Conservation (phyloP, 2,113 vertebrate species). For the Cyprinus carpio region DNA sequence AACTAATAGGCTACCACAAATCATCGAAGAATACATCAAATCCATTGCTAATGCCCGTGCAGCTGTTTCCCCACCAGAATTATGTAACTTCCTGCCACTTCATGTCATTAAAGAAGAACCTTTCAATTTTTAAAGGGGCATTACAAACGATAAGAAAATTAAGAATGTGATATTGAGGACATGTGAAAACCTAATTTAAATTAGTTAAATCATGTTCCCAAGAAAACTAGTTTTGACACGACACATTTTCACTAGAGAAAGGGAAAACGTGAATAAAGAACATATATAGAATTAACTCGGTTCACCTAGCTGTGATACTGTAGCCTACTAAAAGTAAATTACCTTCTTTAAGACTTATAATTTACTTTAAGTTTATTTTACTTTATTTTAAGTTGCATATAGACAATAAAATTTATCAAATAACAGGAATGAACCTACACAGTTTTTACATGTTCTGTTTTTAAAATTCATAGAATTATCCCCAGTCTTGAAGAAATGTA, state of each 20-base stretch:
- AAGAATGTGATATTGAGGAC: not conserved
- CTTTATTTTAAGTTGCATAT: not conserved
- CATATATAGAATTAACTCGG: not conserved
- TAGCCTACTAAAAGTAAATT: too few relatives aligned
- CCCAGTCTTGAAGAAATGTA: not conserved
- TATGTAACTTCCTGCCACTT: not conserved
- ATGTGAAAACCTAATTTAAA: too few relatives aligned
- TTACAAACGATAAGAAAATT: not conserved
- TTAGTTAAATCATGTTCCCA: too few relatives aligned
- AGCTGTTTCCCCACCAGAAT: not conserved
- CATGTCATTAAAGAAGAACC: not conserved
- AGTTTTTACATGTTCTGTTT: not conserved
- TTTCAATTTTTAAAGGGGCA: not conserved
- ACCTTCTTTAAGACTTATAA: too few relatives aligned
- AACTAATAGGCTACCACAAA: too few relatives aligned
- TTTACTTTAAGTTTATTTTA: too few relatives aligned
- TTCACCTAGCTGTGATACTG: not conserved
- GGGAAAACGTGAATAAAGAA: not conserved
- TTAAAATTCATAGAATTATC: not conserved
- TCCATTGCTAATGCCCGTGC: too few relatives aligned
- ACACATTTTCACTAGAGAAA: not conserved
- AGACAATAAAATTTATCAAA: not conserved
- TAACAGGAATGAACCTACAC: not conserved
- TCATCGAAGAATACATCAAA: not conserved
- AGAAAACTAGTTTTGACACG: not conserved